Evolutionary conservation across 23 tunicate species (phyloP).

Genomic region (Ciona savignyi): DNA sequence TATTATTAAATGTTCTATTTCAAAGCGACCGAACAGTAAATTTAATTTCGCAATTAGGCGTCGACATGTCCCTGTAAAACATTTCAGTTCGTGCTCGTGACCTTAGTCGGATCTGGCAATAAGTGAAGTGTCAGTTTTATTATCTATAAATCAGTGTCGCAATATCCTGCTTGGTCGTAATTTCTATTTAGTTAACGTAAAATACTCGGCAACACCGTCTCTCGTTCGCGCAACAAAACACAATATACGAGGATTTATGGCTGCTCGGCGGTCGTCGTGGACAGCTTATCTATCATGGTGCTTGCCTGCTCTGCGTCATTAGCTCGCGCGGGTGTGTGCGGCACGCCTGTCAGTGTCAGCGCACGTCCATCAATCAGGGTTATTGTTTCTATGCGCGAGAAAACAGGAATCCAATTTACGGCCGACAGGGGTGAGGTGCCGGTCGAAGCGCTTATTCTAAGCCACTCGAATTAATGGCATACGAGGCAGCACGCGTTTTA

Average conservation of each 20-base stretch:
- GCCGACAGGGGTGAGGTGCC: background rate
- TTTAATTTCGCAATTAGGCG: background rate
- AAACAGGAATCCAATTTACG: constrained; percentile 1
- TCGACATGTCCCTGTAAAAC: background rate
- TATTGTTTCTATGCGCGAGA: background rate
- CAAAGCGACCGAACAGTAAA: background rate
- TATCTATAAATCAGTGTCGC: background rate
- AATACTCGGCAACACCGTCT: background rate
- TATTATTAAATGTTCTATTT: background rate
- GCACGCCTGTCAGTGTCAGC: background rate
- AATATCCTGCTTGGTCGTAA: background rate
- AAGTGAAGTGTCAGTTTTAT: background rate
- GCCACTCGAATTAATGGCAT: background rate
- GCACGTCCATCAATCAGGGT: constrained; percentile 2
- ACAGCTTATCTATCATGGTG: constrained; percentile 1
- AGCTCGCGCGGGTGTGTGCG: background rate
- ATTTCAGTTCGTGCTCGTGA: background rate
- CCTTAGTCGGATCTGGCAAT: background rate
- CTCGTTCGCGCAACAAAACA: background rate
- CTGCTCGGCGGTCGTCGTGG: background rate
- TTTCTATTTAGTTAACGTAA: background rate
- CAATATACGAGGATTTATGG: background rate
- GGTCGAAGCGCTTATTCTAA: background rate
- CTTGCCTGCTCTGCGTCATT: constrained; percentile 2
- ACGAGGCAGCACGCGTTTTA: background rate